Conservation (phyloP, 2,888 invertebrate genomes). For the Parochlus steinenii region DNA sequence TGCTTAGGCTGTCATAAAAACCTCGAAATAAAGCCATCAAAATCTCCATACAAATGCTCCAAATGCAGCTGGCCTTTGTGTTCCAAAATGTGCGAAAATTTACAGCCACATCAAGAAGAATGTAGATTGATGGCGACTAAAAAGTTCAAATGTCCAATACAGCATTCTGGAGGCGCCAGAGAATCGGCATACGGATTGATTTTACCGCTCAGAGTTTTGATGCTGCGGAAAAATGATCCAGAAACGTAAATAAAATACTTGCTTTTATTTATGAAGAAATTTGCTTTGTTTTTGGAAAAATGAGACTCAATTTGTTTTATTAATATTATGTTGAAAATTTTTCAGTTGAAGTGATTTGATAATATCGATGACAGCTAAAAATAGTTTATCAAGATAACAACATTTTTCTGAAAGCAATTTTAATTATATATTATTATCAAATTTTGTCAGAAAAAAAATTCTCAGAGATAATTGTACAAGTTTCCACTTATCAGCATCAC, state of each 20-base stretch:
- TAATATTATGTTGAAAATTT: neutral
- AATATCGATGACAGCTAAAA: neutral
- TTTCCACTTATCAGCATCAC: too few relatives aligned
- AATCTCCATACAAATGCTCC: conserved; percentile 37
- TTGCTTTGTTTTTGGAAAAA: neutral
- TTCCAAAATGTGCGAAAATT: conserved; percentile 37
- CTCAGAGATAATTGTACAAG: too few relatives aligned
- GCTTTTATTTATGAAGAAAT: neutral
- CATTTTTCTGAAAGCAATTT: too few relatives aligned
- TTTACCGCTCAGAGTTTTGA: conserved; percentile 44
- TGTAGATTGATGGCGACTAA: conserved; percentile 42
- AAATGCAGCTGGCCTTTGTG: conserved; percentile 56
- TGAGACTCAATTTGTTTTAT: neutral
- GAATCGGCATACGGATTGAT: conserved; percentile 51
- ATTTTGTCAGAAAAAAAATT: too few relatives aligned
- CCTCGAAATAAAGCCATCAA: conserved; percentile 22
- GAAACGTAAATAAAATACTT: conserved; percentile 16
- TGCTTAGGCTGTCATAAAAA: conserved; percentile 47
- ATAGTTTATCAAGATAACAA: neutral
- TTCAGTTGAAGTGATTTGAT: neutral
- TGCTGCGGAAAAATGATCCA: conserved; percentile 39
- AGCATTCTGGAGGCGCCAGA: conserved; percentile 31
- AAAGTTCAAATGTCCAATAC: conserved; percentile 39
- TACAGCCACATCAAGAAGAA: conserved; percentile 38
- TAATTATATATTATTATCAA: too few relatives aligned